These are phyloP conservation scores for Andrena minutula DNA, from an alignment of 2,888 invertebrate genomes.

Conservation along the genomic window DNA sequence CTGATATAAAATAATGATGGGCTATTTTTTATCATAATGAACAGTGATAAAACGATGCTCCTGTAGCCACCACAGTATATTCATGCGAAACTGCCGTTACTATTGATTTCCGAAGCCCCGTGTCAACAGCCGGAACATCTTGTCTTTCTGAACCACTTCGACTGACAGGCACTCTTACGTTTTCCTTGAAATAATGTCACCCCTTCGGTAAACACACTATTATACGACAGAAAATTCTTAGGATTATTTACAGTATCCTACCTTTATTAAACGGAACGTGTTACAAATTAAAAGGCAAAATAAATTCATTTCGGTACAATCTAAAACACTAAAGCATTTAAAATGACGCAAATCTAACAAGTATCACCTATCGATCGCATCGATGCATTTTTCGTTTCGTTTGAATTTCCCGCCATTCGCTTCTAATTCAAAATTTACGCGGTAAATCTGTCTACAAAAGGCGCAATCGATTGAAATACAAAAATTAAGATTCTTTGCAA, in stretches of 20 bases:
- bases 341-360: no score
- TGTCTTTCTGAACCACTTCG: constrained; percentile 17
- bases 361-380: no score
- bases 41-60: not conserved
- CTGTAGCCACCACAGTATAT: not conserved
- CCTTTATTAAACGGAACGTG: no score
- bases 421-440: no score
- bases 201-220: not conserved
- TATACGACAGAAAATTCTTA: not conserved
- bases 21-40: not conserved
- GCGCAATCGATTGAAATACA: no score
- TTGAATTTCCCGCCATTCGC: no score
- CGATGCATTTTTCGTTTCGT: no score
- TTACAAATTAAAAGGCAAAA: no score
- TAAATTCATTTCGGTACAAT: no score
- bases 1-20: not conserved
- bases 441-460: no score
- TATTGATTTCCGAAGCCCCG: constrained; percentile 67
- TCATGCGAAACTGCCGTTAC: constrained; percentile 21
- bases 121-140: constrained; percentile 44
- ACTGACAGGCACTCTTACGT: not conserved
- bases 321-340: no score
- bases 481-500: no score
- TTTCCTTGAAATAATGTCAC: constrained; percentile 16
- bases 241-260: not conserved